Percentiles rank a stretch among this genome's conserved stretches.
phyloP scores from a whole-genome alignment of 2,113 vertebrate species.

The Scortum barcoo region DNA sequence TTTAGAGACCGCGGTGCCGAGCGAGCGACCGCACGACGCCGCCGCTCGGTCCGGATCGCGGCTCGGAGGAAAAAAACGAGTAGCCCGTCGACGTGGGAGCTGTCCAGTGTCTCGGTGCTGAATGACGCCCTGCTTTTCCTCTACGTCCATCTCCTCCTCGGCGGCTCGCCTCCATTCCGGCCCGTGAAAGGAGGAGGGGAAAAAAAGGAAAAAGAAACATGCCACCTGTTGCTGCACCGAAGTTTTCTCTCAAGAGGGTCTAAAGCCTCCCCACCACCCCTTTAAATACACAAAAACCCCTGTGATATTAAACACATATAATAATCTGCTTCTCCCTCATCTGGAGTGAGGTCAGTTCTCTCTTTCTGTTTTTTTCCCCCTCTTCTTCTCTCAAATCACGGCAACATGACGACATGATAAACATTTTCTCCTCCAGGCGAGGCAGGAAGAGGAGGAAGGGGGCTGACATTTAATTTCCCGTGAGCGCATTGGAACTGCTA shows the following conservation, averaged over 20 bases:
- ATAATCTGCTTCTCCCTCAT: slow-evolving; percentile 6
- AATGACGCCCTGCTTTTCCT: slow-evolving; percentile 82
- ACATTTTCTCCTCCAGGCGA: slow-evolving; percentile 67
- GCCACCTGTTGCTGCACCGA: slow-evolving; percentile 87
- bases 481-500: slow-evolving; percentile 7
- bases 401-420: slow-evolving; percentile 75
- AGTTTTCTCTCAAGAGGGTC: slow-evolving; percentile 79
- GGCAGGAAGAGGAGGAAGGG: slow-evolving; percentile 67
- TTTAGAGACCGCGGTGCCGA: no score
- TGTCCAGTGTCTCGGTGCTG: slow-evolving; percentile 84
- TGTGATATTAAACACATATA: slow-evolving; percentile 12
- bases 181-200: no score
- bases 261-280: slow-evolving; percentile 36
- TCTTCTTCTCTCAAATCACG: slow-evolving; percentile 58
- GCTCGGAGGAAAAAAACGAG: slow-evolving; percentile 33
- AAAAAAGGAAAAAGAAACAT: slow-evolving; percentile 70
- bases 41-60: slow-evolving; percentile 12
- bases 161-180: slow-evolving; percentile 72
- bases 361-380: background rate
- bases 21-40: no score
- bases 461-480: slow-evolving; percentile 44
- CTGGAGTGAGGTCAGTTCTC: slow-evolving; percentile 23
- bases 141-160: slow-evolving; percentile 67
- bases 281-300: slow-evolving; percentile 3
- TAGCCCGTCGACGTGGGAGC: slow-evolving; percentile 77